phyloP scores from a whole-genome alignment of 2,113 vertebrate species.

The Sceloporus undulatus region DNA sequence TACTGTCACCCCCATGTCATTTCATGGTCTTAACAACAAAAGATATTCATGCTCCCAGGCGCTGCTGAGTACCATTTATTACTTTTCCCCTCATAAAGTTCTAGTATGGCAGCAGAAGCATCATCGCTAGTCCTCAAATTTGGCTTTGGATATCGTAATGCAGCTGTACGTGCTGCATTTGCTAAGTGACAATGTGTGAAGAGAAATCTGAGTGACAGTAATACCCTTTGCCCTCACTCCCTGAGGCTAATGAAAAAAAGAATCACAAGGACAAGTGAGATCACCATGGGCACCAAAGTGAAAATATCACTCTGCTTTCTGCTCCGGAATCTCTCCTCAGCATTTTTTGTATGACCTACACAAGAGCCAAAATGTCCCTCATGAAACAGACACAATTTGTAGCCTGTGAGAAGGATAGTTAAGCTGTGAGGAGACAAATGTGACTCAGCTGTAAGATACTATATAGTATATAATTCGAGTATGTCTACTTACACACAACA shows the following conservation, averaged over 20 bases:
- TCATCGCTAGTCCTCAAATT: background rate
- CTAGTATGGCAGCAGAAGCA: background rate
- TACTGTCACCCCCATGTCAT: background rate
- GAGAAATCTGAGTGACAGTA: background rate
- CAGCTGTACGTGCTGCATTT: background rate
- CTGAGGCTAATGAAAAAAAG: background rate
- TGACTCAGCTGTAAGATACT: background rate
- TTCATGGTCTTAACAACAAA: constrained; percentile 1
- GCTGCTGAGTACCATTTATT: background rate
- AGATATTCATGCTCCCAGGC: background rate
- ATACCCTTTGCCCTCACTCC: background rate
- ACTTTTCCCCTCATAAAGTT: background rate
- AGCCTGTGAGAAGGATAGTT: background rate
- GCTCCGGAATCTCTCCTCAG: background rate
- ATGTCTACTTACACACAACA: background rate
- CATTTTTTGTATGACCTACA: background rate
- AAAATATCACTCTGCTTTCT: background rate
- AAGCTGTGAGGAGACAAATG: background rate
- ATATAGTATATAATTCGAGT: background rate
- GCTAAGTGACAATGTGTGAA: background rate
- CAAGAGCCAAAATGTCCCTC: background rate
- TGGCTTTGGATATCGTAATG: background rate
- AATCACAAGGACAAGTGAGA: background rate
- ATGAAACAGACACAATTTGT: background rate
- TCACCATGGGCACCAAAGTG: background rate